These are phyloP conservation scores for Drosophila sproati DNA, from an alignment of 1,140 invertebrate genomes.

Conservation along the genomic window DNA sequence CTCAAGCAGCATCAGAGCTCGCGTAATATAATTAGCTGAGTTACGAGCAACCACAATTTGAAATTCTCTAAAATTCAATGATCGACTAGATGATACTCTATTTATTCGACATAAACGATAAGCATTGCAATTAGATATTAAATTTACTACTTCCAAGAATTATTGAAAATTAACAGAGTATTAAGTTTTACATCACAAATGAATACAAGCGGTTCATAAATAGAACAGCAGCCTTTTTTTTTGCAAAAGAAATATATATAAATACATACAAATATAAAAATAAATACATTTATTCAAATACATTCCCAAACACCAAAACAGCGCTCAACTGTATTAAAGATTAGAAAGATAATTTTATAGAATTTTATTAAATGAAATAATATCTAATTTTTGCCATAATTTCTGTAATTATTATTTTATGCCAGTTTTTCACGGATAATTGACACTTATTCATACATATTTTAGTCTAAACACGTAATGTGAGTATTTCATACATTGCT, in stretches of 20 bases:
- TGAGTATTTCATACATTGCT: slow-evolving; percentile 35
- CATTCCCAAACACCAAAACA: too few relatives aligned
- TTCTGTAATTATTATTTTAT: not conserved
- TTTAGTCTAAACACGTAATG: slow-evolving; percentile 17
- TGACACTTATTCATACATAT: not conserved
- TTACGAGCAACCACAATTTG: slow-evolving; percentile 4
- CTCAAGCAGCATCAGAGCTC: slow-evolving; percentile 4
- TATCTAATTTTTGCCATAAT: not conserved
- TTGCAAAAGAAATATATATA: too few relatives aligned
- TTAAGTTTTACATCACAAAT: too few relatives aligned
- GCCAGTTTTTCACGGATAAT: not conserved
- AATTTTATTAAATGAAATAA: not conserved
- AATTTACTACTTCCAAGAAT: not conserved
- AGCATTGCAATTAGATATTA: not conserved
- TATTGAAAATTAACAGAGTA: too few relatives aligned
- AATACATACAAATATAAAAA: too few relatives aligned
- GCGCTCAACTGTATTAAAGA: too few relatives aligned
- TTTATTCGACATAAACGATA: not conserved
- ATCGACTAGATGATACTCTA: not conserved
- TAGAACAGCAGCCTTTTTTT: too few relatives aligned
- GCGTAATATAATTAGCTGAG: slow-evolving; percentile 40
- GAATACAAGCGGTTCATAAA: too few relatives aligned
- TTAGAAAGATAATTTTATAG: not conserved
- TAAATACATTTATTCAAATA: too few relatives aligned
- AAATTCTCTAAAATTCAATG: not conserved